These are phyloP conservation scores for Tenebrio molitor DNA, from an alignment of 1,140 invertebrate species.

Conservation along the genomic window DNA sequence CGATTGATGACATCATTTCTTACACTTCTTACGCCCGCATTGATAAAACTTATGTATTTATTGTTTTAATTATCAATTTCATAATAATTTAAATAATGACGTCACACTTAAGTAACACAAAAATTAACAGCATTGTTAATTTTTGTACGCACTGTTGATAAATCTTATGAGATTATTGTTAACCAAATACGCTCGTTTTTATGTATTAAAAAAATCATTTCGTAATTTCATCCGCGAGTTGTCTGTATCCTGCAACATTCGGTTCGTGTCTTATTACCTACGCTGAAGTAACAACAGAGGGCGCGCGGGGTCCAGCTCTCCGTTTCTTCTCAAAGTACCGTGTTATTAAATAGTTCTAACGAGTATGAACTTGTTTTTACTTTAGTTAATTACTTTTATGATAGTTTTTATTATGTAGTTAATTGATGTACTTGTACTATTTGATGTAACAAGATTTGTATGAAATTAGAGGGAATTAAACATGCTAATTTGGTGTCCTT, in stretches of 20 bases:
- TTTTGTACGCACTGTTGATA: too few relatives aligned
- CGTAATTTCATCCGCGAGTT: background rate
- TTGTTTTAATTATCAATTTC: constrained; percentile 4
- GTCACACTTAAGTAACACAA: background rate
- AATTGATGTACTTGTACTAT: background rate
- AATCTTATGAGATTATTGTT: too few relatives aligned
- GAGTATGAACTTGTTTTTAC: constrained; percentile 13
- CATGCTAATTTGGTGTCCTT: constrained; percentile 13
- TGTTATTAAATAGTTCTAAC: constrained; percentile 18
- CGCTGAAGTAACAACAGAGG: background rate
- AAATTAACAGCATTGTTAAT: background rate
- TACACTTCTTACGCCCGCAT: too few relatives aligned
- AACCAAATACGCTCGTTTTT: too few relatives aligned
- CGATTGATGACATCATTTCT: background rate
- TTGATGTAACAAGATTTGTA: background rate
- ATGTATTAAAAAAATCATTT: too few relatives aligned
- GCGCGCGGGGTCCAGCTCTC: background rate
- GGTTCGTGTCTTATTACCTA: constrained; percentile 1
- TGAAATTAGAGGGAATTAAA: background rate
- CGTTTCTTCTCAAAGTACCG: constrained; percentile 1
- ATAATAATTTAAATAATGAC: constrained; percentile 31
- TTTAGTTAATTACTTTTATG: constrained; percentile 21
- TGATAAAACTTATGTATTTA: too few relatives aligned
- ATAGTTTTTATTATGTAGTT: background rate
- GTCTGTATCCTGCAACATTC: background rate